phyloP scores from a whole-genome alignment of 2,113 vertebrate species.

The Channa argus region DNA sequence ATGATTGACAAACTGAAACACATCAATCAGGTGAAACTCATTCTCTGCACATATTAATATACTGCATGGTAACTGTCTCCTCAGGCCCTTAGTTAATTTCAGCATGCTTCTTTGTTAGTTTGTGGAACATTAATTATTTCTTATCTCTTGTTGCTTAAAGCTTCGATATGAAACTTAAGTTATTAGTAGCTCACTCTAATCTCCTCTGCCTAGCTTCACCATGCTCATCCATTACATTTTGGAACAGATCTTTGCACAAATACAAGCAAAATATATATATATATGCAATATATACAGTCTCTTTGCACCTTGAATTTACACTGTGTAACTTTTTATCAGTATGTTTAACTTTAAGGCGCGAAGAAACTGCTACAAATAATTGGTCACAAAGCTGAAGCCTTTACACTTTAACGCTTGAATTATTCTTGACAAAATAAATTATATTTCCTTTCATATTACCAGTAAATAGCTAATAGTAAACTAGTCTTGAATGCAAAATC shows the following conservation, averaged over 20 bases:
- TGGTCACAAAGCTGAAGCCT: conserved; percentile 14
- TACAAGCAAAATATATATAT: no score
- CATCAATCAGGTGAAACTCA: conserved; percentile 89
- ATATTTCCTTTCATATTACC: conserved; percentile 54
- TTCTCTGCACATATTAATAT: neutral
- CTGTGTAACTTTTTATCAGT: no score
- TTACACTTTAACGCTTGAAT: conserved; percentile 25
- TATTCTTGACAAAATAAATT: conserved; percentile 45
- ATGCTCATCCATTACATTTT: no score
- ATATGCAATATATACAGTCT: no score
- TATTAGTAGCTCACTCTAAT: no score
- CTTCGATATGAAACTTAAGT: no score
- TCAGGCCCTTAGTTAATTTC: conserved; percentile 32
- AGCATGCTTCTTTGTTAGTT: conserved; percentile 20
- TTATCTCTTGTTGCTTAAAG: conserved; percentile 15
- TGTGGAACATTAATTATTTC: conserved; percentile 21
- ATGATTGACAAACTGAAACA: conserved; percentile 94
- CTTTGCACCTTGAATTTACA: no score
- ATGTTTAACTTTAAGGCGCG: neutral
- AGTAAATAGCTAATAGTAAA: conserved; percentile 58
- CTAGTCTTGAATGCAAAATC: conserved; percentile 58
- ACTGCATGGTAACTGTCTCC: conserved; percentile 11
- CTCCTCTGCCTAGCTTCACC: no score
- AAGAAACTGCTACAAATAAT: neutral
- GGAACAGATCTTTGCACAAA: no score